Base-by-base conservation (phyloP, 2,113 vertebrate species). In the Cariama cristata region DNA sequence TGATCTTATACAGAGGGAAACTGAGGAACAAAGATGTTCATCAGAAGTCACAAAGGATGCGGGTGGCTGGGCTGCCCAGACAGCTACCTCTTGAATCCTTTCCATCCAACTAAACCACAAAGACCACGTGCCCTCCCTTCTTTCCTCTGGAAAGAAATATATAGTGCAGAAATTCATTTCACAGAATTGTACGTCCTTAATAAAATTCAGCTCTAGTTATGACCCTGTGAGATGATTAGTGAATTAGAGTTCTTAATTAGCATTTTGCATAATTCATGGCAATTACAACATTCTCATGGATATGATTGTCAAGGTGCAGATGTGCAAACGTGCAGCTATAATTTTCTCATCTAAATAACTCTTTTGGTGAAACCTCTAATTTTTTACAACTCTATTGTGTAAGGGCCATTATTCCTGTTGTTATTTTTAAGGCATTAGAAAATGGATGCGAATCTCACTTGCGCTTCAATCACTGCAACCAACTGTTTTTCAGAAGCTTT, bases 241-340 rank as follows among this genome's bases (percentile, higher is more conserved):
- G 97, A 98, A 98, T 98, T 98, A 69, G 85, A 97, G 97, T 98
- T 98, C 98, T 98, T 98, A 98, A 98, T 98, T 98, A 98, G 94
- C 96, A 98, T 98, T 98, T 98, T 98, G 96, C 98, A 98, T 98
- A 98, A 98, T 98, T 98, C 98, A 98, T 98, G 97, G 88, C 95
- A 98, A 98, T 98, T 98, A 96, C 97, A 98, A 98, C 96, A 88
- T 87, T 94, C 89, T 98, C 88, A 94, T 98, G 95, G 95, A 97
- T 98, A 98, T 98, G 97, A 98, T 98, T 98, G 97, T 98, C 97
- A 98, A 98, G 97, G 97, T 98, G 95, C 98, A 98, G 98, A 98
- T 98, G 98, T 98, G 97, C 93, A 97, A 98, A 98, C 82, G 94
- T 96, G 97, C 96, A 97, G 93, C 96, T 97, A 96, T 98, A 98